These are phyloP conservation scores for Hestina assimilis DNA, from an alignment of 1,140 invertebrate species.

Conservation along the genomic window DNA sequence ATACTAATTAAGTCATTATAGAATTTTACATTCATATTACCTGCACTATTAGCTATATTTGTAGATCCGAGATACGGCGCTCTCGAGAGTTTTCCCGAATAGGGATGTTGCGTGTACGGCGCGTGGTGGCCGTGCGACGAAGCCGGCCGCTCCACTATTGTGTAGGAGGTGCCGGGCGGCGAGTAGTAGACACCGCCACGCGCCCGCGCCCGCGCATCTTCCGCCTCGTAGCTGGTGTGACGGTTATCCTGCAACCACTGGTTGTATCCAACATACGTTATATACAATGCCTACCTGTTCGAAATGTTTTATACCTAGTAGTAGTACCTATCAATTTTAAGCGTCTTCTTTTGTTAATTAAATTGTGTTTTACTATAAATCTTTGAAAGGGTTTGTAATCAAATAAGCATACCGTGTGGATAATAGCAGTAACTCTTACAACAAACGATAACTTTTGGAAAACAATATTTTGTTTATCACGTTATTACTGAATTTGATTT, in stretches of 20 bases:
- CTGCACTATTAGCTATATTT: constrained; percentile 68
- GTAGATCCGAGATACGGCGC: constrained; percentile 83
- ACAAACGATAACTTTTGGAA: too few species aligned
- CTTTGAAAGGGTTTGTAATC: too few species aligned
- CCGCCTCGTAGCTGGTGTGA: constrained; percentile 69
- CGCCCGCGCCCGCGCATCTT: constrained; percentile 59
- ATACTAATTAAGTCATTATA: neutral
- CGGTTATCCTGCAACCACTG: constrained; percentile 70
- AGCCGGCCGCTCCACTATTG: constrained; percentile 89
- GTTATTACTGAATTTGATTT: too few species aligned
- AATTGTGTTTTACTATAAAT: too few species aligned
- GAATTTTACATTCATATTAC: constrained; percentile 24
- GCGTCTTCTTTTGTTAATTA: too few species aligned
- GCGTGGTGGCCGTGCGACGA: constrained; percentile 84
- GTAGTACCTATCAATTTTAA: too few species aligned
- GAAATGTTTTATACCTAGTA: neutral
- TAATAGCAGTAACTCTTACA: too few species aligned
- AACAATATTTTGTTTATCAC: too few species aligned
- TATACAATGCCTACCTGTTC: neutral
- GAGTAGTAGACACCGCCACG: constrained; percentile 83
- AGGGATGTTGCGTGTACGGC: constrained; percentile 80
- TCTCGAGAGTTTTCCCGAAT: constrained; percentile 72
- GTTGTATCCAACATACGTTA: constrained; percentile 34
- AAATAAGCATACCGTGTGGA: too few species aligned
- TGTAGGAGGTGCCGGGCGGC: constrained; percentile 88